These are phyloP conservation scores for Bucco capensis DNA, from an alignment of 2,113 vertebrate species.

Conservation along the genomic window DNA sequence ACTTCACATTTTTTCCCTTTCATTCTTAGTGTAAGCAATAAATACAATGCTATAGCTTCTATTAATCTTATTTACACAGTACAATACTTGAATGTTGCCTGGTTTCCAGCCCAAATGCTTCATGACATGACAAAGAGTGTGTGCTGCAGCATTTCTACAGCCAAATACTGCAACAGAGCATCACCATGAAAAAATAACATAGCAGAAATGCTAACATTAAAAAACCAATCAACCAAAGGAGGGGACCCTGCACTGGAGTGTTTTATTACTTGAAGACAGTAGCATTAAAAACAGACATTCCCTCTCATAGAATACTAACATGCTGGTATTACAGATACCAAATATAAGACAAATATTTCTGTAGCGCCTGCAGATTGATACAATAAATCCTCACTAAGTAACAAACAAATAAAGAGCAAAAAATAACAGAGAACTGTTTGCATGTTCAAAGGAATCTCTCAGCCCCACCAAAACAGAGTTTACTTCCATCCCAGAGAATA, in stretches of 20 bases:
- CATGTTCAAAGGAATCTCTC: neutral
- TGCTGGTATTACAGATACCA: neutral
- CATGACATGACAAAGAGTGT: neutral
- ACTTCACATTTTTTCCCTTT: constrained; percentile 59
- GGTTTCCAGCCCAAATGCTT: constrained; percentile 66
- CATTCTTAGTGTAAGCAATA: constrained; percentile 57
- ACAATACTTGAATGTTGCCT: constrained; percentile 23
- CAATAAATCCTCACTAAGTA: neutral
- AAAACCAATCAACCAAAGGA: neutral
- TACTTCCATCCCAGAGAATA: neutral
- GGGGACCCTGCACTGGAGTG: neutral
- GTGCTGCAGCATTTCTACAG: neutral
- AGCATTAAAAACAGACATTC: constrained; percentile 7
- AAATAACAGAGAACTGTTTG: neutral
- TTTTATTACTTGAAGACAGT: constrained; percentile 1
- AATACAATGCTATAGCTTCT: constrained; percentile 42
- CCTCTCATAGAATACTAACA: neutral
- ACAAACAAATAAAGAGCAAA: neutral
- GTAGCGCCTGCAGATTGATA: neutral
- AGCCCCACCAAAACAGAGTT: neutral
- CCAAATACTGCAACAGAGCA: neutral
- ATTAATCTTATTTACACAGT: constrained; percentile 56
- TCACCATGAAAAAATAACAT: neutral
- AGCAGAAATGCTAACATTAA: neutral
- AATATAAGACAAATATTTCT: neutral